A percentile compares a stretch with the other conserved stretches of the same genome.
Evolutionary conservation across 2,888 invertebrate genomes (phyloP).

Genomic region (Polydrusus pterygomalis): DNA sequence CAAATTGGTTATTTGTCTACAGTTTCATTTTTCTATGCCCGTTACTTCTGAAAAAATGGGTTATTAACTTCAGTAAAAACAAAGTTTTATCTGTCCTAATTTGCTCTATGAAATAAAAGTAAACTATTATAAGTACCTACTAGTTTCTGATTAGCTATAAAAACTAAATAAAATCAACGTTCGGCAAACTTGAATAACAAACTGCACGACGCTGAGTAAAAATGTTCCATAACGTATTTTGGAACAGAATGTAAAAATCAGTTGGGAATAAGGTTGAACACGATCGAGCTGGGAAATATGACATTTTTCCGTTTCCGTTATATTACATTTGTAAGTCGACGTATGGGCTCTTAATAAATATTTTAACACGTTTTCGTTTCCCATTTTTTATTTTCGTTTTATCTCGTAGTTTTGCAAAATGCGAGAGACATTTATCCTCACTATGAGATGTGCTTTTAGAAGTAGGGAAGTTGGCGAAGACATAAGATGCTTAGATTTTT

Average conservation of each 20-base stretch:
- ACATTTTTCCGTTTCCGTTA: conserved; percentile 47
- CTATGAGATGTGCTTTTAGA: conserved; percentile 45
- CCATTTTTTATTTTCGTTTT: conserved; percentile 50
- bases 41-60: too few species aligned
- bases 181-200: not conserved
- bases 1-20: too few species aligned
- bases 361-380: conserved; percentile 51
- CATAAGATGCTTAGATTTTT: conserved; percentile 41
- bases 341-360: conserved; percentile 54
- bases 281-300: conserved; percentile 51
- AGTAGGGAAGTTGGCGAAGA: conserved; percentile 23
- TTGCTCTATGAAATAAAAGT: too few species aligned
- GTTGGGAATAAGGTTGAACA: conserved; percentile 43
- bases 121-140: too few species aligned
- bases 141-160: too few species aligned
- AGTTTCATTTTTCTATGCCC: too few species aligned
- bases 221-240: conserved; percentile 23
- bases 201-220: conserved; percentile 14
- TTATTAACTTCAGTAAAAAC: too few species aligned
- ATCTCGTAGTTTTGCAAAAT: conserved; percentile 41
- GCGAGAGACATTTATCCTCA: conserved; percentile 50
- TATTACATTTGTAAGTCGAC: conserved; percentile 53
- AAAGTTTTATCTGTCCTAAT: too few species aligned
- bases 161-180: too few species aligned
- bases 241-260: conserved; percentile 37